A percentile compares a stretch with the other conserved stretches of the same genome.
Conservation (phyloP, 2,113 vertebrate genomes). For the Labeo rohita region DNA sequence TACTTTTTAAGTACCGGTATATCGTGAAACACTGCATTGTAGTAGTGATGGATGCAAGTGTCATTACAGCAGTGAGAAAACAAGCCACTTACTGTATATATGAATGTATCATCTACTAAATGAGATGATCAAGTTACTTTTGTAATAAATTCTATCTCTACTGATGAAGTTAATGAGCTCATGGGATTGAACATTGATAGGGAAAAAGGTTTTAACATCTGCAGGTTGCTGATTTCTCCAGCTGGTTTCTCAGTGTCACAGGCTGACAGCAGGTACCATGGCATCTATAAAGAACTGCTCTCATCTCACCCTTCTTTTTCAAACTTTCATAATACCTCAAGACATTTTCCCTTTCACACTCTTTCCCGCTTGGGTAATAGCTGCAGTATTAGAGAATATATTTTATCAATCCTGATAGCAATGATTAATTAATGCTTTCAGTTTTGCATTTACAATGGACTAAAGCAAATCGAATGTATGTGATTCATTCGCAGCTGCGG, state of each 20-base stretch:
- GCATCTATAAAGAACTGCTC: constrained; percentile 7
- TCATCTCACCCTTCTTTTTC: constrained; percentile 6
- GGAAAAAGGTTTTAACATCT: not conserved
- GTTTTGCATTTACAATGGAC: not conserved
- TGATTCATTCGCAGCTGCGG: not conserved
- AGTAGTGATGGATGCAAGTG: no score
- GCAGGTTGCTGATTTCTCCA: not conserved
- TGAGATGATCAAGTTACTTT: not conserved
- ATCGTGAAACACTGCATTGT: no score
- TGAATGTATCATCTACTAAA: not conserved
- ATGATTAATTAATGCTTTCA: not conserved
- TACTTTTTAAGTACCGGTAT: no score
- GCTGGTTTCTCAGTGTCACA: not conserved
- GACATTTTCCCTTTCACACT: not conserved
- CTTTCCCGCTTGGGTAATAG: not conserved
- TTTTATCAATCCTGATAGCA: not conserved
- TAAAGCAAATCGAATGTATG: not conserved
- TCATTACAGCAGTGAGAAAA: not conserved
- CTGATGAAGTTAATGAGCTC: not conserved
- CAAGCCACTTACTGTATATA: not conserved
- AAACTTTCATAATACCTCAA: not conserved
- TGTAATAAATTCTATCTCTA: not conserved
- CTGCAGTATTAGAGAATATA: not conserved
- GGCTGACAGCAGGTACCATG: not conserved
- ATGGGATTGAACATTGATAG: not conserved